Percentiles rank a stretch among this genome's conserved stretches.
These are phyloP conservation scores for Coracias cyanogaster DNA, from an alignment of 2,797 vertebrate genomes.

Conservation along the genomic window DNA sequence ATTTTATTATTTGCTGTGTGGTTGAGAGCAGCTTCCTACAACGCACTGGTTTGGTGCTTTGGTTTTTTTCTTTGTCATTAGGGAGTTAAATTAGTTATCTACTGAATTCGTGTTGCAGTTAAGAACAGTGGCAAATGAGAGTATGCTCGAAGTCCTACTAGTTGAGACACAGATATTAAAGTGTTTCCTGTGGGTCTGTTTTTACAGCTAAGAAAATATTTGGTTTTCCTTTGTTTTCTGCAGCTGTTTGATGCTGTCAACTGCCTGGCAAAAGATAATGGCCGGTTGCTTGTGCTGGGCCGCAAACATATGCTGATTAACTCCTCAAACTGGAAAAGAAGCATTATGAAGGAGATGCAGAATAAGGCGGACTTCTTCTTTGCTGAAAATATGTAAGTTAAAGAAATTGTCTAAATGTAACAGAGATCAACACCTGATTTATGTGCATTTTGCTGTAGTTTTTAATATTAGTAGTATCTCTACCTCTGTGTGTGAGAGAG, in stretches of 20 bases:
- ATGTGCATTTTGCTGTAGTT: neutral
- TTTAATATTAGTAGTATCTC: neutral
- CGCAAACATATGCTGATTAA: conserved; percentile 91
- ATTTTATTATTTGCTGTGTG: neutral
- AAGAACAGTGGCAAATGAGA: neutral
- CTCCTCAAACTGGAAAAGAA: conserved; percentile 80
- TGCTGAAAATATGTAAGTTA: conserved; percentile 92
- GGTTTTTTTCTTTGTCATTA: neutral
- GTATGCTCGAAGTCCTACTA: neutral
- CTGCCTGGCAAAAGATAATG: conserved; percentile 80
- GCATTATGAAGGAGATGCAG: conserved; percentile 85
- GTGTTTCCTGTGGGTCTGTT: neutral
- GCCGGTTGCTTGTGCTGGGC: conserved; percentile 89
- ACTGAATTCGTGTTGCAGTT: neutral
- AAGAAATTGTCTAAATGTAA: neutral
- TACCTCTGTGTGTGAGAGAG: neutral
- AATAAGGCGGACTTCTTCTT: conserved; percentile 93
- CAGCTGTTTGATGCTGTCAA: conserved; percentile 88
- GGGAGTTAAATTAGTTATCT: neutral
- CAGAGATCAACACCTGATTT: neutral
- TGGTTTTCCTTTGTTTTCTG: conserved; percentile 56
- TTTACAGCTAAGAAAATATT: neutral
- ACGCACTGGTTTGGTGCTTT: neutral
- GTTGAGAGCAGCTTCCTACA: neutral
- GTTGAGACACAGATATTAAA: neutral